Evolutionary conservation across 2,113 vertebrate genomes (phyloP), one percentile per base, ranked within the genome.

Genomic region (Osmerus eperlanus): DNA sequence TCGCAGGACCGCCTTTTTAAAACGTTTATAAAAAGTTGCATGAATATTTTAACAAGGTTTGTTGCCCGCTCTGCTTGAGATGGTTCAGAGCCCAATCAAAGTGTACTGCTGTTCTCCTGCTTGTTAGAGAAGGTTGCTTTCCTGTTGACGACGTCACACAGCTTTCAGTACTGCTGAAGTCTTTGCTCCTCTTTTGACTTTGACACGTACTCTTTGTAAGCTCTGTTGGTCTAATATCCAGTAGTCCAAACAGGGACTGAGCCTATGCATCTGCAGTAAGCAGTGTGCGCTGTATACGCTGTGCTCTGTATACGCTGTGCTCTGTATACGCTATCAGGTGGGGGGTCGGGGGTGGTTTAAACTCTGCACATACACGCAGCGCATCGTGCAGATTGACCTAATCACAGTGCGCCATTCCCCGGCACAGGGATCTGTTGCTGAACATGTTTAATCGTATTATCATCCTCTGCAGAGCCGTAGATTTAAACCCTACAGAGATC

Each of bases 1-100:
- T 58, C 60, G 74, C 63, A 18, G 18, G 59, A 51, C 71, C 4
- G 61, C 47, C 41, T 73, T 81, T 9, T 68, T 71, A 68, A 83
- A 63, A 71, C 9, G 28, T 56, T 75, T 58, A 68, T 60, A 63
- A 64, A 73, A 71, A 73, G 72, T 70, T 28, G 62, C 67, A 53
- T 52, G 19, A 67, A 67, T 23, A 63, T 59, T 63, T 7, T 4
- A 63, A 63, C 53, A 54, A 18, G 53, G 53, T 54, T 4, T 36
- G 4, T 36, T 36, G 4, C 32, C 53, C 12, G 18, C 2, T 68
- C 16, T 21, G 19, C 47, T 32, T 16, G 18, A 63, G 13, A 14
- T 7, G 14, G 25, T 28, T 29, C 25, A 63, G 15, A 14, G 4
- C 53, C 5, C 12, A 32, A 29, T 63, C 28, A 14, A 63, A 32